phyloP scores from a whole-genome alignment of 2,797 vertebrate genomes.

The Tokudaia tokunoshimensis region DNA sequence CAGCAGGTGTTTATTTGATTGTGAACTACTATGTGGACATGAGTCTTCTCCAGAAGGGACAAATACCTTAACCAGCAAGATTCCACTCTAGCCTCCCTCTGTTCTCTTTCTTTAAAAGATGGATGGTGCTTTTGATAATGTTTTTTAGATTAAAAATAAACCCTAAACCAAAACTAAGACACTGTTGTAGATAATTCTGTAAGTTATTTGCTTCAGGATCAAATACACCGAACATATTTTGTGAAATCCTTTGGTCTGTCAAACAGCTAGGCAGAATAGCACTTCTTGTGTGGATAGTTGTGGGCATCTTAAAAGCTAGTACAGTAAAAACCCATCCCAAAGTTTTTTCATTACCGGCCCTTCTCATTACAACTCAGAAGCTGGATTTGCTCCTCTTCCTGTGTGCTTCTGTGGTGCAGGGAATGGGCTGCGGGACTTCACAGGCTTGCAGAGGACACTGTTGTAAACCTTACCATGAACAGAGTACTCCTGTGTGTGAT shows the following conservation, averaged over 20 bases:
- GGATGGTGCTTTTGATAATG: background rate
- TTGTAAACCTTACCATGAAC: background rate
- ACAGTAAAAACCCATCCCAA: background rate
- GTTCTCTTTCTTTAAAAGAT: conserved; percentile 50
- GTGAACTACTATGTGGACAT: background rate
- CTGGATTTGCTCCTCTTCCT: background rate
- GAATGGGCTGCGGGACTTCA: background rate
- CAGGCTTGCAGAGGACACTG: background rate
- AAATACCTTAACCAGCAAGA: background rate
- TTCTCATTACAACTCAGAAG: background rate
- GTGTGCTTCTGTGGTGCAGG: background rate
- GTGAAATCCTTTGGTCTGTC: conserved; percentile 32
- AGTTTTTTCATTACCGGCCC: background rate
- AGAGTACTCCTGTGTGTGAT: background rate
- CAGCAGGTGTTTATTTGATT: background rate
- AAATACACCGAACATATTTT: background rate
- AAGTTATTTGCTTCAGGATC: conserved; percentile 52
- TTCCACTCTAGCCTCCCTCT: background rate
- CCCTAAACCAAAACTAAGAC: background rate
- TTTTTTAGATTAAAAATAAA: conserved; percentile 42
- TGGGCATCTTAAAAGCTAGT: background rate
- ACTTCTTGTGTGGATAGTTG: background rate
- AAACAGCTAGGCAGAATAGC: background rate
- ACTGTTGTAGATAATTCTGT: conserved; percentile 26
- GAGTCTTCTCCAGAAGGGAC: background rate